Evolutionary conservation across 2,113 vertebrate species (phyloP).

Genomic region (Telmatochromis brachygnathus): DNA sequence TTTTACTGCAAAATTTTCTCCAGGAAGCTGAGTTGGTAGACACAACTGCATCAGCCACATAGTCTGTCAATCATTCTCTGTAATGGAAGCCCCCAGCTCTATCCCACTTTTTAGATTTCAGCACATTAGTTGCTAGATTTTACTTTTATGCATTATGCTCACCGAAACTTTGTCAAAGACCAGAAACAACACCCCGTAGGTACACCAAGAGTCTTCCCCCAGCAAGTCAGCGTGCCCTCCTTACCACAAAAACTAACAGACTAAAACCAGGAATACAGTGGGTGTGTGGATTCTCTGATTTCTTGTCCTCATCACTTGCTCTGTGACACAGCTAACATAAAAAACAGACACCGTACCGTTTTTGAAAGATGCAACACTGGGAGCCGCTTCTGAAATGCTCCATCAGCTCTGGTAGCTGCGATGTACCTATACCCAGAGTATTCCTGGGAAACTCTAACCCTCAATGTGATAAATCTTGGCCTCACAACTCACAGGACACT

Average conservation of each 20-base stretch:
- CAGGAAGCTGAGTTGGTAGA: not conserved
- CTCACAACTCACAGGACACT: not conserved
- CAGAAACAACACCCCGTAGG: not conserved
- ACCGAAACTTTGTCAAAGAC: not conserved
- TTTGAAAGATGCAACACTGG: not conserved
- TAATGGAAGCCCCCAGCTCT: not conserved
- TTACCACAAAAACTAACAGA: not conserved
- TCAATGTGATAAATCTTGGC: not conserved
- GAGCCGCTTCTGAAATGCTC: not conserved
- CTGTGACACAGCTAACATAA: not conserved
- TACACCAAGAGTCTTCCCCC: not conserved
- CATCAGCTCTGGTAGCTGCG: not conserved
- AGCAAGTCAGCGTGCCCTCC: not conserved
- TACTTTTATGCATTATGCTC: not conserved
- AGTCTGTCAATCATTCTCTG: not conserved
- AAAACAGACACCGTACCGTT: fast-evolving
- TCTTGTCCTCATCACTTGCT: not conserved
- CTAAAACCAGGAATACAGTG: not conserved
- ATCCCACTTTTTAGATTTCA: not conserved
- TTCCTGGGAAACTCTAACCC: not conserved
- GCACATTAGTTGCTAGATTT: not conserved
- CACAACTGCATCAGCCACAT: not conserved
- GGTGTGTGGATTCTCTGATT: not conserved
- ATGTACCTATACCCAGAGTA: not conserved
- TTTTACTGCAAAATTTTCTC: not conserved